phyloP scores from a whole-genome alignment of 2,888 invertebrate species.

The Plusia festucae region DNA sequence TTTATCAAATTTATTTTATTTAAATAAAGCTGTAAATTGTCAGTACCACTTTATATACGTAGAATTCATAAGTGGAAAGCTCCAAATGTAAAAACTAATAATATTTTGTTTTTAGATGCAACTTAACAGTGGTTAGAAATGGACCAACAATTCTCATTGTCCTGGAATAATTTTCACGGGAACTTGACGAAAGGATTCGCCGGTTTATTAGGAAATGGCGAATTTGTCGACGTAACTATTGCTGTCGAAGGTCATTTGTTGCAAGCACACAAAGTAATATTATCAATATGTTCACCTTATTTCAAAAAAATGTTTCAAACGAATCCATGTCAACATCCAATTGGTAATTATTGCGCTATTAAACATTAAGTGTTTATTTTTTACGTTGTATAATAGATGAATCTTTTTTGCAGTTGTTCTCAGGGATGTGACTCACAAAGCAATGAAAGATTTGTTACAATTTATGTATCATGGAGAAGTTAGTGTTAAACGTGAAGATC shows the following conservation, averaged over 20 bases:
- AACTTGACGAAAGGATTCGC: slow-evolving; percentile 91
- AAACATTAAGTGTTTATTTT: slow-evolving; percentile 15
- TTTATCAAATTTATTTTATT: slow-evolving; percentile 61
- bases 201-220: slow-evolving; percentile 89
- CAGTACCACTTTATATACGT: slow-evolving; percentile 34
- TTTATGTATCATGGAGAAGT: slow-evolving; percentile 95
- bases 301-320: slow-evolving; percentile 92
- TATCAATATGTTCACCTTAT: slow-evolving; percentile 92
- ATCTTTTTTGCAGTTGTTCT: slow-evolving; percentile 90
- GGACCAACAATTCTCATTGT: slow-evolving; percentile 92
- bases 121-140: slow-evolving; percentile 81
- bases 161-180: slow-evolving; percentile 93
- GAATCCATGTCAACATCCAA: slow-evolving; percentile 92
- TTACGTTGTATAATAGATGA: background rate
- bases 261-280: slow-evolving; percentile 92
- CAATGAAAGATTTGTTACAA: slow-evolving; percentile 92
- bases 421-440: slow-evolving; percentile 92
- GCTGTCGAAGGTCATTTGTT: slow-evolving; percentile 91
- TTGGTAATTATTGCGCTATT: slow-evolving; percentile 76
- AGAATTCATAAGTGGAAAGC: slow-evolving; percentile 1
- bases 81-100: slow-evolving; percentile 16
- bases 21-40: slow-evolving; percentile 58
- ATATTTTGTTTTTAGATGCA: slow-evolving; percentile 68
- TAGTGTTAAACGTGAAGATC: slow-evolving; percentile 92
- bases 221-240: slow-evolving; percentile 90